These are phyloP conservation scores for Sesia apiformis DNA, from an alignment of 2,888 invertebrate species.

Conservation along the genomic window DNA sequence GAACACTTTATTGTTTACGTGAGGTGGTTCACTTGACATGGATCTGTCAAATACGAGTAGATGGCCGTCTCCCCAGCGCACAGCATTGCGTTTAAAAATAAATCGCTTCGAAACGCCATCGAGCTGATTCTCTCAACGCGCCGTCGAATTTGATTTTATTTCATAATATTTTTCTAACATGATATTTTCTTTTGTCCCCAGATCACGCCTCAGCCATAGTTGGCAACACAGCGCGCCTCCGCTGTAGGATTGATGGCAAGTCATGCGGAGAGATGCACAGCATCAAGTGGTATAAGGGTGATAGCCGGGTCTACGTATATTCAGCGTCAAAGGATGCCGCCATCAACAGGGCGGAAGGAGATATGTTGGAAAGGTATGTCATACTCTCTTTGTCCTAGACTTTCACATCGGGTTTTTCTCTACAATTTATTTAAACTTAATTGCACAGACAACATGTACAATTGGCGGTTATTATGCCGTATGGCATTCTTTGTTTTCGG, in stretches of 20 bases:
- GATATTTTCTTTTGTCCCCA: slow-evolving; percentile 20
- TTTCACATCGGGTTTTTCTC: not conserved
- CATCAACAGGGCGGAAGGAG: slow-evolving; percentile 80
- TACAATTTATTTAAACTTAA: not conserved
- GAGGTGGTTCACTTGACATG: too few relatives aligned
- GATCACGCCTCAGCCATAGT: slow-evolving; percentile 80
- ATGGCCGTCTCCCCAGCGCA: too few relatives aligned
- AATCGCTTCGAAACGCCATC: too few relatives aligned
- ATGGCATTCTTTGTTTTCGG: too few relatives aligned
- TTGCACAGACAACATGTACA: not conserved
- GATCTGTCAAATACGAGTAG: too few relatives aligned
- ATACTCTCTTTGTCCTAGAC: not conserved
- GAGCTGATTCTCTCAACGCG: too few relatives aligned
- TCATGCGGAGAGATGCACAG: slow-evolving; percentile 86
- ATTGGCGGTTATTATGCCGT: not conserved
- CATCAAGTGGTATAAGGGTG: slow-evolving; percentile 88
- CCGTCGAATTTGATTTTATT: too few relatives aligned
- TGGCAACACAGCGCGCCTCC: slow-evolving; percentile 80
- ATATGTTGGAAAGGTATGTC: slow-evolving; percentile 81
- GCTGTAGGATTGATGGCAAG: slow-evolving; percentile 81
- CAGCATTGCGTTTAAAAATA: too few relatives aligned
- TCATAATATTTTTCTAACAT: not conserved
- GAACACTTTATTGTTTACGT: too few relatives aligned
- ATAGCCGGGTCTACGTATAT: slow-evolving; percentile 83
- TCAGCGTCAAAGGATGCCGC: slow-evolving; percentile 79